Evolutionary conservation across 2,113 vertebrate genomes (phyloP).

Genomic region (Jacana jacana): DNA sequence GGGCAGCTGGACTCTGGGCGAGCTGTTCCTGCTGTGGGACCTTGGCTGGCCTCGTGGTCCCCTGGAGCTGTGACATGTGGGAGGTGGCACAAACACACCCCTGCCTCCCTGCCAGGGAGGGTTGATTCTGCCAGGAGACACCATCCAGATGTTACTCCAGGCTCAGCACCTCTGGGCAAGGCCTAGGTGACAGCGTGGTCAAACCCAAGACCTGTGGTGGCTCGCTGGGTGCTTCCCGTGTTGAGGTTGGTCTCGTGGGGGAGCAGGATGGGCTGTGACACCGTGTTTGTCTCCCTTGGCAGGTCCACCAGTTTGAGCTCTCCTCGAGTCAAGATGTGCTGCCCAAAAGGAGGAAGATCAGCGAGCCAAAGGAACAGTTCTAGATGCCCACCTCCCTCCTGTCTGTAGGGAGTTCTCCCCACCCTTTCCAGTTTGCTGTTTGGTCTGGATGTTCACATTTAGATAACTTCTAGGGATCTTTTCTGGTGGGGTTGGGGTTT

Average conservation of each 20-base stretch:
- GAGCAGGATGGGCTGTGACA: neutral
- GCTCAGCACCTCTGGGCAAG: neutral
- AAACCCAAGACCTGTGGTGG: too few species aligned
- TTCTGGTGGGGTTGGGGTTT: too few species aligned
- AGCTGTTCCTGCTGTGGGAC: too few species aligned
- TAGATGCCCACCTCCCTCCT: neutral
- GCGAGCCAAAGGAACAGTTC: constrained; percentile 82
- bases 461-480: neutral
- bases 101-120: too few species aligned
- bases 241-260: accelerated
- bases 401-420: neutral
- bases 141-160: neutral
- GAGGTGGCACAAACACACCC: too few species aligned
- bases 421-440: neutral
- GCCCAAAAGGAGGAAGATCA: constrained; percentile 86
- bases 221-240: neutral
- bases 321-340: constrained; percentile 80
- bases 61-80: too few species aligned
- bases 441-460: neutral
- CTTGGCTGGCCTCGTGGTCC: neutral
- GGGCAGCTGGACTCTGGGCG: too few species aligned
- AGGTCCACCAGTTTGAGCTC: constrained; percentile 77
- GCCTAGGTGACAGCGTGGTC: accelerated
- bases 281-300: neutral
- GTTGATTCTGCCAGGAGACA: neutral